A percentile compares a stretch with the other conserved stretches of the same genome.
These are phyloP conservation scores for Hydrotaea diabolus DNA, from an alignment of 2,888 invertebrate species.

Conservation along the genomic window DNA sequence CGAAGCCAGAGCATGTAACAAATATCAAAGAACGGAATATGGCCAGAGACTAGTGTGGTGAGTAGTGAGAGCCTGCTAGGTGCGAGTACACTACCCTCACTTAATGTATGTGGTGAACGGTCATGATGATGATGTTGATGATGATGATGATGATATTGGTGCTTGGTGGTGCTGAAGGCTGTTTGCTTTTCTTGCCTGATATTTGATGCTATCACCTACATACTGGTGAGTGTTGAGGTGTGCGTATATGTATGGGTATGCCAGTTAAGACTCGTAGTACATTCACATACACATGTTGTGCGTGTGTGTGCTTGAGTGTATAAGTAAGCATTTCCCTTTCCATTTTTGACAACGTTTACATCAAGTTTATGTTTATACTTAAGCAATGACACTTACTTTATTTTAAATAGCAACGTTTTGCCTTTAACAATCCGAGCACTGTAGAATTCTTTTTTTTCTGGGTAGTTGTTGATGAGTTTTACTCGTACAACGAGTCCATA, in stretches of 20 bases:
- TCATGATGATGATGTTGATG: neutral
- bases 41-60: slow-evolving; percentile 13
- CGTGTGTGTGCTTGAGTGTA: too few relatives aligned
- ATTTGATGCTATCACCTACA: slow-evolving; percentile 10
- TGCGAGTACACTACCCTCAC: slow-evolving; percentile 12
- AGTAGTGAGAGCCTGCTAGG: slow-evolving; percentile 36
- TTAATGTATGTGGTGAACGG: neutral
- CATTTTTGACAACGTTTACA: neutral
- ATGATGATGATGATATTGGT: slow-evolving; percentile 9
- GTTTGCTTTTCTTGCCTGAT: neutral
- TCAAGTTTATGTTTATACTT: neutral
- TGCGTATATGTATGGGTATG: neutral
- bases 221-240: neutral
- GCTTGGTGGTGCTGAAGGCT: slow-evolving; percentile 27
- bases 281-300: too few relatives aligned
- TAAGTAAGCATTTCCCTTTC: too few relatives aligned
- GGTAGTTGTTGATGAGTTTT: slow-evolving; percentile 84
- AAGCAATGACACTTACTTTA: neutral
- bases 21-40: too few relatives aligned
- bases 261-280: neutral
- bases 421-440: neutral
- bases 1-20: neutral
- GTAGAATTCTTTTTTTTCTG: neutral
- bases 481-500: slow-evolving; percentile 13
- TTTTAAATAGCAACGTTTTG: neutral